Conservation (phyloP, 2,113 vertebrate genomes). For the Benitochromis conjunctus region DNA sequence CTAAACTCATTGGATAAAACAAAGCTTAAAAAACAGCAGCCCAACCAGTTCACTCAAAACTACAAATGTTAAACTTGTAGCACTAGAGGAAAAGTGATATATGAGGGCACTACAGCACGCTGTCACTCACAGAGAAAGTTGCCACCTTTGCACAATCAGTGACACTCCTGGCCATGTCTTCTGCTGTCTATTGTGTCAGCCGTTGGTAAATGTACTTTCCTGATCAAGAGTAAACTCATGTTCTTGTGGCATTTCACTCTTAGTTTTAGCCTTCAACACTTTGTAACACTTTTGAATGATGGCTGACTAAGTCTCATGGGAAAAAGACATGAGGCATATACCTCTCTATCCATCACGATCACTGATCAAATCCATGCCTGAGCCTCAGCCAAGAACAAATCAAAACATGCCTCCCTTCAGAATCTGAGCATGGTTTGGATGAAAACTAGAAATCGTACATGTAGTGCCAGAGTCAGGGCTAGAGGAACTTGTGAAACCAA, state of each 20-base stretch:
- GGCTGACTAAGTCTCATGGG: not conserved
- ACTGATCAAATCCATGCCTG: slow-evolving; percentile 14
- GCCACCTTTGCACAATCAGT: not conserved
- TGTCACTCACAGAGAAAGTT: not conserved
- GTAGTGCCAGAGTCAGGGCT: not conserved
- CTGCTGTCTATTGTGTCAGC: not conserved
- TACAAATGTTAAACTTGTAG: not conserved
- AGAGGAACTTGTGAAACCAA: not conserved
- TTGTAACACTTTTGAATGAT: not conserved
- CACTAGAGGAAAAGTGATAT: not conserved
- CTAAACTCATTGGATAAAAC: not conserved
- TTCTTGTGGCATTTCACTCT: not conserved
- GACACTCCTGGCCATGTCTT: not conserved
- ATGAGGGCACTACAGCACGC: not conserved
- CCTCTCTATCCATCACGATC: not conserved
- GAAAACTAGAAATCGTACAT: not conserved
- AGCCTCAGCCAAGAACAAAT: not conserved
- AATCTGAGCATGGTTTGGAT: not conserved
- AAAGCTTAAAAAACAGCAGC: not conserved
- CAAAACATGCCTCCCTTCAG: not conserved
- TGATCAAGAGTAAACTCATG: not conserved
- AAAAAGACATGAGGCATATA: not conserved
- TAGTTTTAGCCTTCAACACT: not conserved
- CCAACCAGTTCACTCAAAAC: not conserved
- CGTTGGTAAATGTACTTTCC: not conserved